Conservation (phyloP, 2,113 vertebrate genomes). For the Malurus melanocephalus region DNA sequence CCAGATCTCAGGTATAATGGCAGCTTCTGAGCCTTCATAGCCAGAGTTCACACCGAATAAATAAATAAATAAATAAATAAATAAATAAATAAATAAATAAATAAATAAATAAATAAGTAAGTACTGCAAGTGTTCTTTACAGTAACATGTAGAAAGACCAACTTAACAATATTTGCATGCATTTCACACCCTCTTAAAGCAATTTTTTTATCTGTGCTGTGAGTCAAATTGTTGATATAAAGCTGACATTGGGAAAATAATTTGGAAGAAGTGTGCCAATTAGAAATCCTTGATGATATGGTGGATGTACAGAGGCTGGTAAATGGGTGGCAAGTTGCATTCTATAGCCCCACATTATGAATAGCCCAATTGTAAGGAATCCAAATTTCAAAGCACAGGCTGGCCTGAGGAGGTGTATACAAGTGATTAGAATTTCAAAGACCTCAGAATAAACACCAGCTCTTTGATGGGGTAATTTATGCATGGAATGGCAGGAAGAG, state of each 20-base stretch:
- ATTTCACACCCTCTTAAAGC: not conserved
- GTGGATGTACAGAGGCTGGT: constrained; percentile 8
- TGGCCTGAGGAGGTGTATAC: constrained; percentile 73
- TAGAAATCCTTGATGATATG: not conserved
- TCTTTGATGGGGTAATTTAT: constrained; percentile 81
- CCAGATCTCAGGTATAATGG: not conserved
- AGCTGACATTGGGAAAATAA: not conserved
- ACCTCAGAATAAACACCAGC: constrained; percentile 76
- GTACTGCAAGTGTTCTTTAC: not conserved
- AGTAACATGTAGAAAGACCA: not conserved
- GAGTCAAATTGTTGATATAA: not conserved
- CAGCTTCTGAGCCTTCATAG: not conserved
- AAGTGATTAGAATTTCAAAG: constrained; percentile 82
- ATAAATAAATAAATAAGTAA: not conserved
- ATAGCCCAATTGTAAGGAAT: constrained; percentile 76
- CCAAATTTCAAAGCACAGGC: constrained; percentile 71
- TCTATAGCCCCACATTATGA: constrained; percentile 66
- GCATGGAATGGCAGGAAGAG: constrained; percentile 73
- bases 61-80: too few species aligned
- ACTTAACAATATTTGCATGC: not conserved
- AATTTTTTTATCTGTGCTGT: not conserved
- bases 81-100: not conserved
- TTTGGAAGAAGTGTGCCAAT: not conserved
- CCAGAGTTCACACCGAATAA: not conserved
- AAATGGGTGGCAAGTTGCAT: constrained; percentile 40